Percentiles rank a stretch among this genome's conserved stretches.
Conservation (phyloP, 2,113 vertebrate species). For the Spheniscus mendiculus region DNA sequence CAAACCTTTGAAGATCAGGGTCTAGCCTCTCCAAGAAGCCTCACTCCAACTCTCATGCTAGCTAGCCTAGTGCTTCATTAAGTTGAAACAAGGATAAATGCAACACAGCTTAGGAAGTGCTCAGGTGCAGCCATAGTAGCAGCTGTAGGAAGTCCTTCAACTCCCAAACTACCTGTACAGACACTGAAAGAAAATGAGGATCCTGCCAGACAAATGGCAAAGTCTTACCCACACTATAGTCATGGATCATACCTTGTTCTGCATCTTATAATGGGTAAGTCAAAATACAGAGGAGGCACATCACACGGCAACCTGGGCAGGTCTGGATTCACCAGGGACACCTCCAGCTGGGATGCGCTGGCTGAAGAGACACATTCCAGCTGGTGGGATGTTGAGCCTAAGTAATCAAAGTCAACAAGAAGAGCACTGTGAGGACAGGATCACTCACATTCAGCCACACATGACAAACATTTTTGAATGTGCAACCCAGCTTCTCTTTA, state of each 20-base stretch:
- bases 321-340: conserved; percentile 22
- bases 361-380: not conserved
- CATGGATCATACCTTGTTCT: conserved; percentile 54
- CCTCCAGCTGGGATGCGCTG: not conserved
- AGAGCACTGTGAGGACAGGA: not conserved
- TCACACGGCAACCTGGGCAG: conserved; percentile 50
- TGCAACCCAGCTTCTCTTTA: not conserved
- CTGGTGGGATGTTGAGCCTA: not conserved
- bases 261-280: conserved; percentile 10
- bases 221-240: not conserved
- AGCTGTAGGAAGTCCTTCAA: not conserved
- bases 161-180: not conserved
- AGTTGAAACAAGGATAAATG: not conserved
- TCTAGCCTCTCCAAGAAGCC: not conserved
- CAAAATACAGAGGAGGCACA: not conserved
- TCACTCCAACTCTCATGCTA: not conserved
- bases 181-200: not conserved
- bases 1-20: not conserved
- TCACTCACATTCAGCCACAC: not conserved
- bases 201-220: not conserved
- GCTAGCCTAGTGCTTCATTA: not conserved
- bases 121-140: not conserved
- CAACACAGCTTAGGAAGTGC: not conserved
- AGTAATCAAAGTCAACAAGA: not conserved
- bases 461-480: not conserved